These are phyloP conservation scores for Cotesia chilonis DNA, from an alignment of 1,140 invertebrate genomes.

Conservation along the genomic window DNA sequence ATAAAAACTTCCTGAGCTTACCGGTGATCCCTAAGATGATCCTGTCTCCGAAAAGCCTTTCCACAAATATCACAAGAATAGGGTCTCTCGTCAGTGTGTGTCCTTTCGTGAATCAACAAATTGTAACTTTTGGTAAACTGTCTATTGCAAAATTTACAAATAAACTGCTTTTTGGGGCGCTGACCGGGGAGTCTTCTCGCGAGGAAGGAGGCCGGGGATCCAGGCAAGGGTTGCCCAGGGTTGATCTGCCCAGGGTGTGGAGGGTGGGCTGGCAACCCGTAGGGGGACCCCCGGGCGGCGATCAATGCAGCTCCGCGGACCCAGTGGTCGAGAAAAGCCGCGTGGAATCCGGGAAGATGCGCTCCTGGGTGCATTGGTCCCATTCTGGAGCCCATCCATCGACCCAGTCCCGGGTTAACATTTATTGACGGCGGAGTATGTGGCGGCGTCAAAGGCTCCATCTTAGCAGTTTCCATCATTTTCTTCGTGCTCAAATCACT, in stretches of 20 bases:
- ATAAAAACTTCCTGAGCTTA: slow-evolving; percentile 58
- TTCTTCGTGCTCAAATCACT: slow-evolving; percentile 1
- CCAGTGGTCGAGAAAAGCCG: slow-evolving; percentile 76
- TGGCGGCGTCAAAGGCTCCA: slow-evolving; percentile 72
- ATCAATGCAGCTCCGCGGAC: slow-evolving; percentile 74
- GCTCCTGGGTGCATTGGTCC: slow-evolving; percentile 52
- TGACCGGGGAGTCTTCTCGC: slow-evolving; percentile 66
- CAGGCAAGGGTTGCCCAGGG: slow-evolving; percentile 59
- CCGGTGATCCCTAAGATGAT: slow-evolving; percentile 92
- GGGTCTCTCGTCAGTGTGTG: slow-evolving; percentile 94
- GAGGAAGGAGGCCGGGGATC: slow-evolving; percentile 63
- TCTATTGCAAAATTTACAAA: slow-evolving; percentile 93
- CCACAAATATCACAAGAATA: slow-evolving; percentile 96
- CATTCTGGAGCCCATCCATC: slow-evolving; percentile 23
- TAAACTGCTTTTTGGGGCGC: slow-evolving; percentile 91
- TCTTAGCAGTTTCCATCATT: slow-evolving; percentile 50
- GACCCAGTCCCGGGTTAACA: no score
- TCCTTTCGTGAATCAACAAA: slow-evolving; percentile 92
- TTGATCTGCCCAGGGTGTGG: slow-evolving; percentile 20
- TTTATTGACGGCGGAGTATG: slow-evolving; percentile 73
- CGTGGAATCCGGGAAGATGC: slow-evolving; percentile 60
- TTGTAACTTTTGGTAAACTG: slow-evolving; percentile 98
- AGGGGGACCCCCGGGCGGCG: slow-evolving; percentile 52
- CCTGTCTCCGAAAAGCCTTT: slow-evolving; percentile 93
- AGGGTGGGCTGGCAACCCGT: slow-evolving; percentile 57